Conservation (phyloP, 2,113 vertebrate species). For the Propithecus coquereli region DNA sequence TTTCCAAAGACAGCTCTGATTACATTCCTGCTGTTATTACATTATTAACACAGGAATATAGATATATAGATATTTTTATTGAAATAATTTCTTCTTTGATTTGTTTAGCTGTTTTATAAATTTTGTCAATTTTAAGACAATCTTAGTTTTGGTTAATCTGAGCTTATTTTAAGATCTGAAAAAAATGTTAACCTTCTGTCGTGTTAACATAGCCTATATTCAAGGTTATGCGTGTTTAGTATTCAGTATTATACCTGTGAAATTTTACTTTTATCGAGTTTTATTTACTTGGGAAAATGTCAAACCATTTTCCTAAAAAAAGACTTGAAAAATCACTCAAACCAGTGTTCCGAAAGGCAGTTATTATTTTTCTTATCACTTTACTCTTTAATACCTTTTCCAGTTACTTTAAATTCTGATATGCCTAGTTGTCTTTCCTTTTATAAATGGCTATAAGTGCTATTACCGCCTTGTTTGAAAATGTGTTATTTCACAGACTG, state of each 20-base stretch:
- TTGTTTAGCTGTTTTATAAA: background rate
- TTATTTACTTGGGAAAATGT: slow-evolving; percentile 42
- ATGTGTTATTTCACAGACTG: slow-evolving; percentile 71
- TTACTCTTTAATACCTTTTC: background rate
- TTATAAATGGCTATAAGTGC: slow-evolving; percentile 69
- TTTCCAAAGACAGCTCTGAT: background rate
- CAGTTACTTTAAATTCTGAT: slow-evolving; percentile 65
- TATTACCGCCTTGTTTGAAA: slow-evolving; percentile 73
- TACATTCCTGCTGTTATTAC: background rate
- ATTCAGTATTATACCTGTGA: slow-evolving; percentile 16
- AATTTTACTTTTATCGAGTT: slow-evolving; percentile 34
- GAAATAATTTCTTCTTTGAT: background rate
- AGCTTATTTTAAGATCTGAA: slow-evolving; percentile 11
- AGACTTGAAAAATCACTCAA: slow-evolving; percentile 33
- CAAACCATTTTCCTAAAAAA: slow-evolving; percentile 28
- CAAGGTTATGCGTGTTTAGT: background rate
- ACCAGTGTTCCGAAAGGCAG: background rate
- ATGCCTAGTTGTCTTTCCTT: slow-evolving; percentile 67
- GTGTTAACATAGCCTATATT: background rate
- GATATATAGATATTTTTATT: background rate
- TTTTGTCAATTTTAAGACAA: background rate
- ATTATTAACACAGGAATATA: background rate
- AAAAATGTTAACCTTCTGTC: slow-evolving; percentile 11
- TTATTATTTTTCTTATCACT: background rate
- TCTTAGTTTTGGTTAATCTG: background rate